phyloP scores from a whole-genome alignment of 1,140 invertebrate genomes.

The Gerris buenoi region DNA sequence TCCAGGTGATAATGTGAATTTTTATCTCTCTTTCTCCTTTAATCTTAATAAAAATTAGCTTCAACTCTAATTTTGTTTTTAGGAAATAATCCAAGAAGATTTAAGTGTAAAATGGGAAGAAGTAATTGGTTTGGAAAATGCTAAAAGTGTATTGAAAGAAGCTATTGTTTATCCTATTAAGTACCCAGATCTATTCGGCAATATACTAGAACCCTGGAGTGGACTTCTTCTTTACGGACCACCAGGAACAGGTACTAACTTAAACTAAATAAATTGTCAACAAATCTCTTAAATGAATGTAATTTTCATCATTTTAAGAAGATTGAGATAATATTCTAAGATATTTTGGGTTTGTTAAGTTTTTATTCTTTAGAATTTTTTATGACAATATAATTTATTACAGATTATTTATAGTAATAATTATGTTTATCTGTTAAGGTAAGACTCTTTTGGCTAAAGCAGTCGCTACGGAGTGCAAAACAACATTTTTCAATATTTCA shows the following conservation, averaged over 20 bases:
- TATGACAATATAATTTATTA: no score
- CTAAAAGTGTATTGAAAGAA: conserved; percentile 75
- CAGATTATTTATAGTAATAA: no score
- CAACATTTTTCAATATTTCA: conserved; percentile 85
- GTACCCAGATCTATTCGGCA: conserved; percentile 70
- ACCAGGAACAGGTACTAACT: conserved; percentile 44
- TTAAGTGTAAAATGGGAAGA: conserved; percentile 53
- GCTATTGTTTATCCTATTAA: conserved; percentile 71
- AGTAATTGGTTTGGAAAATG: conserved; percentile 56
- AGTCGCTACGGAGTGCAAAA: conserved; percentile 63
- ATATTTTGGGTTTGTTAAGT: no score
- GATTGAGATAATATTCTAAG: no score
- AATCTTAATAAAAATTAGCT: no score
- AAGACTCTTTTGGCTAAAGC: conserved; percentile 82
- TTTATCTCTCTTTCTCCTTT: no score
- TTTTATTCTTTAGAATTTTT: no score
- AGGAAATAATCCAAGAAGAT: conserved; percentile 47
- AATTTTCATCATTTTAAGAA: no score
- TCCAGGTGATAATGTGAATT: no score
- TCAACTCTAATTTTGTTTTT: no score
- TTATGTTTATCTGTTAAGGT: conserved; percentile 41
- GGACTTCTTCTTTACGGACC: conserved; percentile 61
- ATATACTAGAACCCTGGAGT: conserved; percentile 66
- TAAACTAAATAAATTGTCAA: no score
- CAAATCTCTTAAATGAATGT: no score